Evolutionary conservation across 2,888 invertebrate species (phyloP).

Genomic region (Leucophora obtusa): DNA sequence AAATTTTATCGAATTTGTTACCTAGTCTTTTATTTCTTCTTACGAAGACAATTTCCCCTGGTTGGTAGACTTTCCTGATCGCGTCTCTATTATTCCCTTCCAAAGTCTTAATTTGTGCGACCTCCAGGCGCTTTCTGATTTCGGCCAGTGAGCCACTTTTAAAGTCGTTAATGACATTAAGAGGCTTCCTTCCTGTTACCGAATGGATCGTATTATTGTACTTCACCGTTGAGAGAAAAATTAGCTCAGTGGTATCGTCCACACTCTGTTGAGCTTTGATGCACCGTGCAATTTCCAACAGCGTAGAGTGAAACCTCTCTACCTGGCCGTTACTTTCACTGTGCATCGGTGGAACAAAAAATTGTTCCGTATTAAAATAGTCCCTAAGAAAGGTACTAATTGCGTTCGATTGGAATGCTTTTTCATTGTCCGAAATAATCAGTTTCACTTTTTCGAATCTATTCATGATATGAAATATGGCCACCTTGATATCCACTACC

Average conservation of each 20-base stretch:
- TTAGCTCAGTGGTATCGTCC: slow-evolving; percentile 34
- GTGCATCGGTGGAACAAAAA: slow-evolving; percentile 55
- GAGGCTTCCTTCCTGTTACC: slow-evolving; percentile 25
- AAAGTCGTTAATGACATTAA: slow-evolving; percentile 9
- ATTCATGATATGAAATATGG: slow-evolving; percentile 39
- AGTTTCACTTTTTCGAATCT: slow-evolving; percentile 39
- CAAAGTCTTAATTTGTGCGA: too few species aligned
- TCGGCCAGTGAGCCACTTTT: too few species aligned
- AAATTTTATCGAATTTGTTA: neutral
- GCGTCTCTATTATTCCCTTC: neutral
- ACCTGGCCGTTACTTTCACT: slow-evolving; percentile 53
- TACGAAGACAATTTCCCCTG: slow-evolving; percentile 39
- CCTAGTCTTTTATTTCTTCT: slow-evolving; percentile 21
- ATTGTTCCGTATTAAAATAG: too few species aligned
- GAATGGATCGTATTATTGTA: slow-evolving; percentile 55
- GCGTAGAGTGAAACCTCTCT: slow-evolving; percentile 50
- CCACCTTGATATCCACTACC: slow-evolving; percentile 36
- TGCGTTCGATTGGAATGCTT: slow-evolving; percentile 42
- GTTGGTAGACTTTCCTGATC: neutral
- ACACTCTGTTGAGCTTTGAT: slow-evolving; percentile 49
- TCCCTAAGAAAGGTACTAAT: too few species aligned
- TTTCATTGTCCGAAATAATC: slow-evolving; percentile 53
- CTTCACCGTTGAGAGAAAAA: slow-evolving; percentile 39
- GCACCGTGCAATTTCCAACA: slow-evolving; percentile 53
- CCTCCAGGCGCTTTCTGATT: too few species aligned